Percentiles rank a stretch among this genome's conserved stretches.
phyloP scores from a whole-genome alignment of 2,888 invertebrate species.

The Orthosia gracilis region DNA sequence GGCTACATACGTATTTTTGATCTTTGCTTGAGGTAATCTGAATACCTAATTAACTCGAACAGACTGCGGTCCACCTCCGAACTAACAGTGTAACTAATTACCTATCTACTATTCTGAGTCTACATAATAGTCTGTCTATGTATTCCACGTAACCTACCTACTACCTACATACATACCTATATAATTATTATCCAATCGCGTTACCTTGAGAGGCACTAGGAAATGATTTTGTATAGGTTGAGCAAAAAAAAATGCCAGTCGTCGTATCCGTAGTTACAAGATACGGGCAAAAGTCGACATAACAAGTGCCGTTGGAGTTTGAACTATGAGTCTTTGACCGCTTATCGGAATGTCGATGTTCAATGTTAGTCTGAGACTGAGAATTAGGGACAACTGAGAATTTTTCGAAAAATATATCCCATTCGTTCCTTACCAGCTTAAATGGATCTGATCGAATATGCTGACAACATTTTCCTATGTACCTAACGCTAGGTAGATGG shows the following conservation, averaged over 20 bases:
- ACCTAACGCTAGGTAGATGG: too few relatives aligned
- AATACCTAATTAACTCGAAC: neutral
- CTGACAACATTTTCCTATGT: too few relatives aligned
- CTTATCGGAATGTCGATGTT: conserved; percentile 14
- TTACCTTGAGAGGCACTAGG: conserved; percentile 32
- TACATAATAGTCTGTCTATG: neutral
- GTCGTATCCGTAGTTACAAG: too few relatives aligned
- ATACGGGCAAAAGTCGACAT: neutral
- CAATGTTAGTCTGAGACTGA: too few relatives aligned
- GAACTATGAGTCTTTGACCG: neutral
- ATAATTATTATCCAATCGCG: conserved; percentile 6
- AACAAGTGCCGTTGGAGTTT: neutral
- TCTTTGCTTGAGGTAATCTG: too few relatives aligned
- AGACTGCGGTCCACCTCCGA: too few relatives aligned
- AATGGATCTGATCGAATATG: too few relatives aligned
- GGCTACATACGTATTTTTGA: neutral
- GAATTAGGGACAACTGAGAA: too few relatives aligned
- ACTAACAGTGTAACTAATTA: too few relatives aligned
- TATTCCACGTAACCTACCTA: too few relatives aligned
- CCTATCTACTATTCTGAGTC: neutral
- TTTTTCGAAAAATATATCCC: too few relatives aligned
- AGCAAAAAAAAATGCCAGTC: conserved; percentile 4
- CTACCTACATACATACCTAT: neutral
- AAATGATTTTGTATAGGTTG: conserved; percentile 10
- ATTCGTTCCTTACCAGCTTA: too few relatives aligned